Evolutionary conservation across 2,888 invertebrate species (phyloP), one percentile per base, ranked within the genome.

Genomic region (Tetranychus truncatus): DNA sequence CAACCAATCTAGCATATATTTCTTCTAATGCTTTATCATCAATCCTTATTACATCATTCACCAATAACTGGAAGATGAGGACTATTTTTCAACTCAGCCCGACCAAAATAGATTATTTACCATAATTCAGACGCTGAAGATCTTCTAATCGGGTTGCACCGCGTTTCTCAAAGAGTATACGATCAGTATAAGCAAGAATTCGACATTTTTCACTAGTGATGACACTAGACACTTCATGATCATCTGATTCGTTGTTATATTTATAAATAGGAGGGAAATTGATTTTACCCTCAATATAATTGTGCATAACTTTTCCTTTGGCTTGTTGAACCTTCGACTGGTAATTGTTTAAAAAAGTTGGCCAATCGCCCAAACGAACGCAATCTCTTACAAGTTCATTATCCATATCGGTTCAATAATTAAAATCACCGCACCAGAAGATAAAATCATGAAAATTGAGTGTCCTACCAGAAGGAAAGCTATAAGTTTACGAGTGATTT

Each of bases 341-440:
- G 85, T 99, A 99, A 81, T 88, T 86, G 79, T 90, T 89, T 66
- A 93, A 84, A 76, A 97, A 87, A 73, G 88, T 85, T 76, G 87
- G 86, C 80, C 90, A 86, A 81, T 92, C 89, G 77, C 90, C 88
- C 78, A 88, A 87, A 76, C 88, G 87, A 1, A 95, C 87, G 77
- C 91, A 85, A 76, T 91, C 89, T 81, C 93, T 92, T 77, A 95
- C 89, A 82, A 94, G 92, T 8, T 95, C 95, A 81, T 92, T 93
- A 78, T 92, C 90, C 87, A 97, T 88, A 24, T 71, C 55, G 76
- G 99, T 89, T 76, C 99, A 88, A 82, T 99, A 99, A 83, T 99
- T 99, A 83, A 99, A 99, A 84, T 99, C 99, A 0, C 99, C 99
- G 83, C 96, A 94, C 97, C 97, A 99, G 84, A 99, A 96, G 1